Evolutionary conservation across 1,140 invertebrate genomes (phyloP).

Genomic region (Liolophura sinensis): DNA sequence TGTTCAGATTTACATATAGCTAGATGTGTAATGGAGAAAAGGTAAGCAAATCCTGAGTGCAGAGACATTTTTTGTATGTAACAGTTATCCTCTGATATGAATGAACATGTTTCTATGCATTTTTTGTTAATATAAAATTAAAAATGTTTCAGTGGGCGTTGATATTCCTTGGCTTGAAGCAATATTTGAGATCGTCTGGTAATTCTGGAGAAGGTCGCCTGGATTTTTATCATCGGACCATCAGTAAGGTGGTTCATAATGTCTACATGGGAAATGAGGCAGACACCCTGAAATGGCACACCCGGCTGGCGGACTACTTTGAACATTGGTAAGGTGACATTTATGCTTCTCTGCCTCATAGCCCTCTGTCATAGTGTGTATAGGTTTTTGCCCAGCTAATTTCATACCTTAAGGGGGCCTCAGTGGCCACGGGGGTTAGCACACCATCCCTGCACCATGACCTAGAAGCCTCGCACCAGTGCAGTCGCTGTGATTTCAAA

Average conservation of each 20-base stretch:
- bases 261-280: conserved; percentile 19
- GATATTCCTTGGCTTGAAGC: conserved; percentile 23
- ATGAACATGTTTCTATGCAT: no score
- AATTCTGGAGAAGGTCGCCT: conserved; percentile 28
- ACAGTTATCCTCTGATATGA: no score
- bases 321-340: conserved; percentile 23
- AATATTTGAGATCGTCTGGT: conserved; percentile 33
- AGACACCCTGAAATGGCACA: conserved; percentile 17
- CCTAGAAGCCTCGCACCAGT: no score
- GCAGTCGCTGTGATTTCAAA: no score
- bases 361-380: no score
- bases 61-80: no score
- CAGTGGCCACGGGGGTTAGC: no score
- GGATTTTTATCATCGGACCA: conserved; percentile 38
- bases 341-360: neutral
- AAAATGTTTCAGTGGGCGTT: conserved; percentile 23
- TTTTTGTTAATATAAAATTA: no score
- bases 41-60: no score
- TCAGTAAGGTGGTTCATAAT: conserved; percentile 35
- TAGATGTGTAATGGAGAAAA: no score
- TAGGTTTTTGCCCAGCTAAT: neutral
- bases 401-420: neutral
- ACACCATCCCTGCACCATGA: no score
- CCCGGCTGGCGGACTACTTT: conserved; percentile 26
- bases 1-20: no score